A percentile compares a stretch with the other conserved stretches of the same genome.
Evolutionary conservation across 2,888 invertebrate genomes (phyloP).

Genomic region (Resseliella maxima): DNA sequence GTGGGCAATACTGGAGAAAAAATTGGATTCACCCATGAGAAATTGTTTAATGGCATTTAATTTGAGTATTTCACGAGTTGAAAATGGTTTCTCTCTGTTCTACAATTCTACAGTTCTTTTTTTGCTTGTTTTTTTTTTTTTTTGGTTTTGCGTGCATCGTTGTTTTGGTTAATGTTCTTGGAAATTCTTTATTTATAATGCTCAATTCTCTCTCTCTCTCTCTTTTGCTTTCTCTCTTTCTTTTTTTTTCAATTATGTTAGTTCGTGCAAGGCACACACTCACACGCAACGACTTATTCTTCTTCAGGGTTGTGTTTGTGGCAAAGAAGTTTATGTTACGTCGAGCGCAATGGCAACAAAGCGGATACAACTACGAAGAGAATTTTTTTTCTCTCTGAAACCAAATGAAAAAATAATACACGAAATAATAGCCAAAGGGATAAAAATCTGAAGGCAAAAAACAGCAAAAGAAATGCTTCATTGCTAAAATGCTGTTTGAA

Average conservation of each 20-base stretch:
- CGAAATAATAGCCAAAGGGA: slow-evolving; percentile 49
- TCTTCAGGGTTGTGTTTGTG: slow-evolving; percentile 24
- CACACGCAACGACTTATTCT: slow-evolving; percentile 41
- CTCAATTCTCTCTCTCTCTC: not conserved
- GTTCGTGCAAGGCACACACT: not conserved
- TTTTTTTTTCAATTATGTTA: slow-evolving; percentile 9
- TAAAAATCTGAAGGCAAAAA: slow-evolving; percentile 12
- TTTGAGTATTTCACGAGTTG: slow-evolving; percentile 36
- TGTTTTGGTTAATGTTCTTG: slow-evolving; percentile 29
- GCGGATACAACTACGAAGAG: not conserved
- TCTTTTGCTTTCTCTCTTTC: not conserved
- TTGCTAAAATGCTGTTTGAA: not conserved
- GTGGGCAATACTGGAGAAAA: not conserved
- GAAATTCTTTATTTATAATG: slow-evolving; percentile 51
- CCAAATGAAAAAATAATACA: slow-evolving; percentile 1
- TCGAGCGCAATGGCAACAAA: slow-evolving; percentile 21
- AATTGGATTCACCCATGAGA: not conserved
- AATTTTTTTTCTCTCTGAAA: not conserved
- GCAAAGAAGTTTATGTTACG: slow-evolving; percentile 23
- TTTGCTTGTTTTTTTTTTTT: not conserved
- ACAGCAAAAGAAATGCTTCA: not conserved
- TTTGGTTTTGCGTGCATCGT: not conserved
- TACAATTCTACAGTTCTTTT: not conserved
- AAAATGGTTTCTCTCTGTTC: not conserved
- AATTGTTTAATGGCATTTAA: slow-evolving; percentile 51